phyloP scores from a whole-genome alignment of 2,888 invertebrate species.

The Seira ritae region DNA sequence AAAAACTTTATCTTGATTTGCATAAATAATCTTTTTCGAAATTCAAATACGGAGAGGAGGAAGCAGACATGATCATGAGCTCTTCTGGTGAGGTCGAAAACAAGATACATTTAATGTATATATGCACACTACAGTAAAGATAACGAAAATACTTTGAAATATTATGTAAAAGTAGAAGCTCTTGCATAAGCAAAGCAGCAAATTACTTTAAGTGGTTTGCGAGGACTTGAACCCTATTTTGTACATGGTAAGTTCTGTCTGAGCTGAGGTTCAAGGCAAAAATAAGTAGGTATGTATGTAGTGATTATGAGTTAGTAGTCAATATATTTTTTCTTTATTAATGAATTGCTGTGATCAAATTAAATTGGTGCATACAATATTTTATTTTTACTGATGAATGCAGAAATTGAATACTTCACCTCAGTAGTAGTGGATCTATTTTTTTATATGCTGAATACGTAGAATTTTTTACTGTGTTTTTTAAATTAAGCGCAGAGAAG shows the following conservation, averaged over 20 bases:
- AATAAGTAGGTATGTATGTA: not conserved
- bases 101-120: constrained; percentile 5
- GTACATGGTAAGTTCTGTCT: constrained; percentile 15
- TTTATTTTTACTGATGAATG: constrained; percentile 1
- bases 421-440: constrained; percentile 15
- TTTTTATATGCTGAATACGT: constrained; percentile 29
- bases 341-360: constrained; percentile 16
- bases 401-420: constrained; percentile 15
- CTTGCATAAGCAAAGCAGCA: constrained; percentile 4
- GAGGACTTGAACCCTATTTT: not conserved
- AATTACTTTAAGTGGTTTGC: not conserved
- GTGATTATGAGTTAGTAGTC: not conserved
- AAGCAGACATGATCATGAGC: no score
- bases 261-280: constrained; percentile 26
- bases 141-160: not conserved
- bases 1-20: no score
- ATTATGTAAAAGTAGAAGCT: not conserved
- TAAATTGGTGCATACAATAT: not conserved
- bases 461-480: not conserved
- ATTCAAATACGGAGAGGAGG: no score
- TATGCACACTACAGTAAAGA: not conserved
- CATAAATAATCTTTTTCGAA: no score
- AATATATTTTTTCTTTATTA: not conserved
- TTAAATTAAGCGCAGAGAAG: not conserved
- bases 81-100: no score